These are phyloP conservation scores for Mus caroli DNA, from an alignment of 2,797 vertebrate species.

Conservation along the genomic window DNA sequence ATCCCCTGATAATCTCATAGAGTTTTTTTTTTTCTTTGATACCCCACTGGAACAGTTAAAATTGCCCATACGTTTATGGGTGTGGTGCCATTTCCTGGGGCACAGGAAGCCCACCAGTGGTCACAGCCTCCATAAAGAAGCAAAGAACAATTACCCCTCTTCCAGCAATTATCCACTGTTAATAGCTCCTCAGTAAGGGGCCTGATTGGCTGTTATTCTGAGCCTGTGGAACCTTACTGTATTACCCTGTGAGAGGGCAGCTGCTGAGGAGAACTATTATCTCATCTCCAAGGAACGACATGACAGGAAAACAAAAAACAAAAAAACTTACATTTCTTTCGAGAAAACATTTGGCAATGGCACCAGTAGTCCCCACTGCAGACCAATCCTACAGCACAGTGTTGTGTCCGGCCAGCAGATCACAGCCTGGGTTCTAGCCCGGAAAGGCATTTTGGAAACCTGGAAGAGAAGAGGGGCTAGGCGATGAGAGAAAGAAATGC, in stretches of 20 bases:
- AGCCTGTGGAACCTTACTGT: neutral
- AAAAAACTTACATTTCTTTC: neutral
- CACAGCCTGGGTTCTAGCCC: too few species aligned
- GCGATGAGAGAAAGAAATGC: too few species aligned
- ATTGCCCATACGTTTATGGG: neutral
- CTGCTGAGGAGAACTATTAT: neutral
- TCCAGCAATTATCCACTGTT: neutral
- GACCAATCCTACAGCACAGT: neutral
- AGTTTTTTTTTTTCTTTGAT: neutral
- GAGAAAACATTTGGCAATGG: neutral
- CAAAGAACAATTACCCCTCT: neutral
- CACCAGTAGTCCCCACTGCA: too few species aligned
- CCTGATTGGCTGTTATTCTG: neutral
- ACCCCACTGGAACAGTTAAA: neutral
- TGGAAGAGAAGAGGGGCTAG: too few species aligned
- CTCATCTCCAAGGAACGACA: neutral
- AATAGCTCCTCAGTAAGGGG: neutral
- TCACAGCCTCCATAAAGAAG: neutral
- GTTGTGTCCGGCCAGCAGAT: too few species aligned
- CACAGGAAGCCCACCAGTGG: neutral
- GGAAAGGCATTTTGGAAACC: too few species aligned
- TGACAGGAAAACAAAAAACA: neutral
- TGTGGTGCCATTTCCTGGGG: neutral
- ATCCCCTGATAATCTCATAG: neutral
- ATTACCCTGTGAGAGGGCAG: neutral